phyloP scores from a whole-genome alignment of 2,113 vertebrate genomes.

The Erythrocebus patas region DNA sequence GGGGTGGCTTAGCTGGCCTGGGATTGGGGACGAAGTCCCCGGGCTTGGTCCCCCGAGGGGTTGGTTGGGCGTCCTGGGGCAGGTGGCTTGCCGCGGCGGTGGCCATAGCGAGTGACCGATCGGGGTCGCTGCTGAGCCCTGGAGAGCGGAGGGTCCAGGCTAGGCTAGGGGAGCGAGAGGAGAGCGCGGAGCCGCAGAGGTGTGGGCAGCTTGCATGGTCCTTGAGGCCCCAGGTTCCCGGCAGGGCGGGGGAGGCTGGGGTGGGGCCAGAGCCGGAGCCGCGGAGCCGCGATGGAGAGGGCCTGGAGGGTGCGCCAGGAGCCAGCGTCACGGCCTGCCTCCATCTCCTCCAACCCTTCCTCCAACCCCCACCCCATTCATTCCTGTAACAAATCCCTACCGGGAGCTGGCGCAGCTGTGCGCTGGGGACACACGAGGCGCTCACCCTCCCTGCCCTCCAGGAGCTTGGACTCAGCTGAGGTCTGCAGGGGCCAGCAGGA shows the following conservation, averaged over 20 bases:
- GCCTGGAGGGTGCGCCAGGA: not conserved
- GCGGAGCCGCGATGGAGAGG: fast-evolving
- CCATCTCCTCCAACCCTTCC: fast-evolving
- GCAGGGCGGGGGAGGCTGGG: fast-evolving
- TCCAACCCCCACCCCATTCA: not conserved
- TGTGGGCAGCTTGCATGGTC: not conserved
- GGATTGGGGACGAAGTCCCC: not conserved
- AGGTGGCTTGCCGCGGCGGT: not conserved
- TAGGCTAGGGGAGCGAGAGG: not conserved
- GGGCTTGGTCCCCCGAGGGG: not conserved
- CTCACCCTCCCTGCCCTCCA: fast-evolving
- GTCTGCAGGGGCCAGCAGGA: not conserved
- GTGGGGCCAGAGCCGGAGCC: not conserved
- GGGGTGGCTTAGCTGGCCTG: not conserved
- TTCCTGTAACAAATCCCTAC: fast-evolving
- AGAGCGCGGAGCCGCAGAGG: not conserved
- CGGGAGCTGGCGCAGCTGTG: not conserved
- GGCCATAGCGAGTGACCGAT: too few species aligned
- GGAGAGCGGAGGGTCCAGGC: not conserved
- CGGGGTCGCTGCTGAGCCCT: not conserved
- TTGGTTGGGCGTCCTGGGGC: not conserved
- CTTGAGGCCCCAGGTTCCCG: fast-evolving
- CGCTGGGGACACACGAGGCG: not conserved
- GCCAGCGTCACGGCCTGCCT: not conserved
- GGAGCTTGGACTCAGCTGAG: not conserved